phyloP scores from a whole-genome alignment of 37 sponge, comb jelly and placozoan species.

The Halichondria panicea region DNA sequence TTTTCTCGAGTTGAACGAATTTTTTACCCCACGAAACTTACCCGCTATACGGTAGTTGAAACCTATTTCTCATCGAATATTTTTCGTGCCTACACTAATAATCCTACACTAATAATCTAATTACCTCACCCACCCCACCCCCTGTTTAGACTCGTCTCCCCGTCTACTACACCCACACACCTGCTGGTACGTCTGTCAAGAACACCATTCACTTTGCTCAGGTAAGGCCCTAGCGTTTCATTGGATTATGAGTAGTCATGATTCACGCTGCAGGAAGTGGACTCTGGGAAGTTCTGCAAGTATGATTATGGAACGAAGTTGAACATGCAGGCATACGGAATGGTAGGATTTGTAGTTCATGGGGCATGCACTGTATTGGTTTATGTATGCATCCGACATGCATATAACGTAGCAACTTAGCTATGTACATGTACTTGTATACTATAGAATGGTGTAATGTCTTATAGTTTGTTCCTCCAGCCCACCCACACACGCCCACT shows the following conservation, averaged over 20 bases:
- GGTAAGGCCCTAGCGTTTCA: no score
- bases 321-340: constrained; percentile 64
- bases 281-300: constrained; percentile 63
- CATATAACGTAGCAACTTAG: neutral
- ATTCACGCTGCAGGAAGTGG: no score
- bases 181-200: constrained; percentile 91
- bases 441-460: neutral
- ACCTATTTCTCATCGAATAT: no score
- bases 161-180: constrained; percentile 84
- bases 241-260: no score
- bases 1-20: no score
- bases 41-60: no score
- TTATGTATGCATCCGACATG: neutral
- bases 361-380: neutral
- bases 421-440: neutral
- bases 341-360: constrained; percentile 20
- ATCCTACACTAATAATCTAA: no score
- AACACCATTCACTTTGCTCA: constrained; percentile 89
- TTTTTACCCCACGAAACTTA: no score
- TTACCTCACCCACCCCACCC: neutral
- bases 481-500: neutral
- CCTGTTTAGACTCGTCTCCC: constrained; percentile 63
- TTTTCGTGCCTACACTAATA: no score
- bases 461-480: neutral
- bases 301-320: constrained; percentile 70